phyloP scores from a whole-genome alignment of 2,797 vertebrate genomes.

The Zenarchopterus dispar region DNA sequence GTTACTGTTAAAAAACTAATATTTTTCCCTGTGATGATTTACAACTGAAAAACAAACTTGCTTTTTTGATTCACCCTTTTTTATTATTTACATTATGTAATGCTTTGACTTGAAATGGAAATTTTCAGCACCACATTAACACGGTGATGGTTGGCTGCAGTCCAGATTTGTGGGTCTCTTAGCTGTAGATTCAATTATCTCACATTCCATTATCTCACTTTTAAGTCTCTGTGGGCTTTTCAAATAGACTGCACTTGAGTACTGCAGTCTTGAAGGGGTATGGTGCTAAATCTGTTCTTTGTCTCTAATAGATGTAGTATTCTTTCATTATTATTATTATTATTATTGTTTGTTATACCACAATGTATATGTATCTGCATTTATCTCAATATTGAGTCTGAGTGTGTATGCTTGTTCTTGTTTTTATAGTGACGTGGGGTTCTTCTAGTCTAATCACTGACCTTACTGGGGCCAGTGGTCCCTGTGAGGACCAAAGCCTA shows the following conservation, averaged over 20 bases:
- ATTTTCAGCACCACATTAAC: constrained; percentile 41
- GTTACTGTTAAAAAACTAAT: too few species aligned
- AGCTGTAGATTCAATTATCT: constrained; percentile 82
- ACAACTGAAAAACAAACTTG: background rate
- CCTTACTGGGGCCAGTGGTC: too few species aligned
- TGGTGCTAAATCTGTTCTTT: constrained; percentile 43
- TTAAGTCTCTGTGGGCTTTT: constrained; percentile 70
- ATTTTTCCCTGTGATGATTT: background rate
- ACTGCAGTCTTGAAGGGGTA: constrained; percentile 28
- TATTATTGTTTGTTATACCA: background rate
- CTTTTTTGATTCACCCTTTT: background rate
- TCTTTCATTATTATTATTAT: background rate
- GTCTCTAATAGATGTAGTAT: background rate
- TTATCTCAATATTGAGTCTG: too few species aligned
- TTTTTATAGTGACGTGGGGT: too few species aligned
- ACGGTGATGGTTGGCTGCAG: constrained; percentile 35
- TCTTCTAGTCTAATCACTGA: too few species aligned
- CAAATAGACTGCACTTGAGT: constrained; percentile 77
- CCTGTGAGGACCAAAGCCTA: too few species aligned
- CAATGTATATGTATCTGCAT: background rate
- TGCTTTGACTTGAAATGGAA: too few species aligned
- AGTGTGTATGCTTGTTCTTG: too few species aligned
- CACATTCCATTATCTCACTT: constrained; percentile 76
- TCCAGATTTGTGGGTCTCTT: constrained; percentile 62
- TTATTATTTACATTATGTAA: background rate